Evolutionary conservation across 2,113 vertebrate species (phyloP).

Genomic region (Morone chrysops): DNA sequence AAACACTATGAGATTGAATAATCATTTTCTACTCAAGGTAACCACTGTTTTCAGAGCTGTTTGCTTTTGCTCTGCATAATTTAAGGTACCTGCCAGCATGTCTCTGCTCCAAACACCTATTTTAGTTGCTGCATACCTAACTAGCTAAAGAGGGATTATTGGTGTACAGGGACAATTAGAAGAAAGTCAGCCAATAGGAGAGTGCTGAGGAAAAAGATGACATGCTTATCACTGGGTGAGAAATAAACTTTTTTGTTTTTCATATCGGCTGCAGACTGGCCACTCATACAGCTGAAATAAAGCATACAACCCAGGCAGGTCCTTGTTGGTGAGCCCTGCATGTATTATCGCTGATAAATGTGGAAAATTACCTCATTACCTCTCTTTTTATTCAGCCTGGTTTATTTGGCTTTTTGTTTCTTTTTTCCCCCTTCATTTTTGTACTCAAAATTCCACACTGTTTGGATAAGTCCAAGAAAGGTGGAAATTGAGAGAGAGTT

Average conservation of each 20-base stretch:
- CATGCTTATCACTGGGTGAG: not conserved
- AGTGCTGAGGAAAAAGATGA: constrained; percentile 1
- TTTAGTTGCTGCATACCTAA: constrained; percentile 8
- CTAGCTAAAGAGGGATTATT: not conserved
- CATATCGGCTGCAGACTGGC: not conserved
- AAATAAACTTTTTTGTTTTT: not conserved
- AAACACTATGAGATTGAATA: constrained; percentile 34
- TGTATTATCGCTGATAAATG: not conserved
- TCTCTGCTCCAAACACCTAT: constrained; percentile 10
- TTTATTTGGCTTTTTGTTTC: not conserved
- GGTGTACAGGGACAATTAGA: constrained; percentile 16
- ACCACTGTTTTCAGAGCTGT: constrained; percentile 18
- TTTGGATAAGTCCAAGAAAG: no score
- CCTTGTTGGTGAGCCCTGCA: not conserved
- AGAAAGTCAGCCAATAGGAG: not conserved
- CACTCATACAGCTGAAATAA: not conserved
- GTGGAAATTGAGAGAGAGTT: no score
- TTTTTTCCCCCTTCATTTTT: not conserved
- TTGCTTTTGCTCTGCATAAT: constrained; percentile 24
- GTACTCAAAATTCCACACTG: not conserved
- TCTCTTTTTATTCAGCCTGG: not conserved
- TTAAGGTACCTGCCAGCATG: constrained; percentile 19
- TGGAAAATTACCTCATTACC: not conserved
- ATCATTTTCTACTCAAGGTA: constrained; percentile 43
- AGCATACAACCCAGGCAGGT: not conserved